These are phyloP conservation scores for Ennomos quercinarius DNA, from an alignment of 2,888 invertebrate species.

Conservation along the genomic window DNA sequence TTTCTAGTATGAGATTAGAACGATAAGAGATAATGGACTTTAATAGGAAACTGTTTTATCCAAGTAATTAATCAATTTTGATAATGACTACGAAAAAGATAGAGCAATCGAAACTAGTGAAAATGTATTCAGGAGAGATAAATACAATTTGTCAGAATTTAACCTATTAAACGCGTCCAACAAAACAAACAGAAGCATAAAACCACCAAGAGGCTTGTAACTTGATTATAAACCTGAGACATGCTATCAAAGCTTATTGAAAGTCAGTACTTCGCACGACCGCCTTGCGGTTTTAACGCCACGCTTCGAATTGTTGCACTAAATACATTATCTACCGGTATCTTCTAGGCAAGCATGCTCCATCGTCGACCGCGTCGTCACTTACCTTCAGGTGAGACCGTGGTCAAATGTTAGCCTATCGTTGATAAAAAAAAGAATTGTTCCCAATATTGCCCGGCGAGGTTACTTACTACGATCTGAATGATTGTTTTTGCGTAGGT, in stretches of 20 bases:
- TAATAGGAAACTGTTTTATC: conserved; percentile 27
- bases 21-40: conserved; percentile 24
- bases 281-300: conserved; percentile 46
- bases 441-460: conserved; percentile 20
- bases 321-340: conserved; percentile 34
- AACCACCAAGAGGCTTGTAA: conserved; percentile 35
- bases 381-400: no score
- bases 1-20: conserved; percentile 23
- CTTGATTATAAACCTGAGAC: conserved; percentile 39
- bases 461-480: conserved; percentile 6
- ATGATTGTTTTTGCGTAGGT: background rate
- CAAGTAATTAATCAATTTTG: conserved; percentile 21
- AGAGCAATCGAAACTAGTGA: background rate
- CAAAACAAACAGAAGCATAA: conserved; percentile 31
- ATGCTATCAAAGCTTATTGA: conserved; percentile 42
- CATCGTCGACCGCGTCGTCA: no score
- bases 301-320: conserved; percentile 33
- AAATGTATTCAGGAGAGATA: conserved; percentile 6
- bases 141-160: conserved; percentile 7
- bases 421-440: no score
- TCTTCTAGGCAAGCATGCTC: no score
- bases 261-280: conserved; percentile 37
- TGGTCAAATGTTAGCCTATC: no score
- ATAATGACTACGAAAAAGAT: conserved; percentile 13
- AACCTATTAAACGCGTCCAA: conserved; percentile 1